Evolutionary conservation across 2,113 vertebrate genomes (phyloP), one percentile per base, ranked within the genome.

Genomic region (Okapia johnstoni): DNA sequence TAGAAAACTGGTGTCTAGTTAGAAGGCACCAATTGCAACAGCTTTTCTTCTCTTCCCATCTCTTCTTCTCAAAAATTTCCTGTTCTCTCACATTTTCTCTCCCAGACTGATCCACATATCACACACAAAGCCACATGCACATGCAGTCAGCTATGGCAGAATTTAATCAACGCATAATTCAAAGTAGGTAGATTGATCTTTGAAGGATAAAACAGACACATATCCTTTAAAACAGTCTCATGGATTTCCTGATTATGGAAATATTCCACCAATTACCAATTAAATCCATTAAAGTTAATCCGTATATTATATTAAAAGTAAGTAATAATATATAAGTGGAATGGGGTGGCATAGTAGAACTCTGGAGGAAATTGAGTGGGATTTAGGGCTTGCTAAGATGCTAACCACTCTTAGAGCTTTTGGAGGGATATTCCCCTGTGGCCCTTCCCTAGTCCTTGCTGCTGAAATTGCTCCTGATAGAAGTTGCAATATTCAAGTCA

Each of bases 381-480:
- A 14, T 33, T 63, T 23, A 28, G 36, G 3, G 0, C 48, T 94
- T 81, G 10, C 4, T 30, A 16, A 90, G 60, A 23, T 15, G 25
- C 43, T 0, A 15, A 23, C 11, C 61, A 98, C 88, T 98, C 36
- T 57, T 23, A 55, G 30, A 23, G 57, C 23, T 94, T 98, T 85
- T 2, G 0, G 0, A 77, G 10, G 90, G 96, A 73, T 98, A 99
- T 95, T 60, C 25, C n/a, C 98, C 99, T n/a, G 54, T 99, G 98
- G 43, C 12, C 90, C 0, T 98, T 55, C 23, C 99, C 13, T 98
- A 98, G 87, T 80, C 93, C 0, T 98, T 96, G 23, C 85, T 98
- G 0, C 97, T 98, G 0, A 99, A 99, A 26, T 58, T 98, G 99
- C 12, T 99, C 98, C 1, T 98, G 94, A 57, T 23, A 57, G 55